Evolutionary conservation across 1,140 invertebrate genomes (phyloP), one percentile per base, ranked within the genome.

Genomic region (Liolophura sinensis): DNA sequence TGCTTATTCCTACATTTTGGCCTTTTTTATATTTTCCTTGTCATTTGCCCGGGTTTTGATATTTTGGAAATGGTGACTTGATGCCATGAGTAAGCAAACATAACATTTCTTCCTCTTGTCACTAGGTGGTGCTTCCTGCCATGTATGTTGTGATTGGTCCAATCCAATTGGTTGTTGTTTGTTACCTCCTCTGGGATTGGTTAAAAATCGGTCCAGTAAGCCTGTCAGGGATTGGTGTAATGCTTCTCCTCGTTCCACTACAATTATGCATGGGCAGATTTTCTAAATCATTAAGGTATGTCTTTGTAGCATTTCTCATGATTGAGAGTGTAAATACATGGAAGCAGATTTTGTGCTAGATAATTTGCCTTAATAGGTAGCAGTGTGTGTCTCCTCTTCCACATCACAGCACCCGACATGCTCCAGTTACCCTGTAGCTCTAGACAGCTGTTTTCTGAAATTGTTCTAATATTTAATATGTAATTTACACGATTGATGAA

Each of bases 211-310:
- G 90, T 62, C 84, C 88, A 70, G 88, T 91, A 11, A 89, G 91
- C 15, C 78, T 94, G 4, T 88, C 91, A 55, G 93, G 93, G 1
- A 88, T 94, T 52, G 87, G 85, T 1, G 87, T 91, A 27, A 88
- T 95, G 74, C 76, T 95, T 49, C 72, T 93, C 0, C 91, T 93
- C 65, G 89, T 95, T 65, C 93, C 93, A 0, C 81, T 95, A 58
- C 92, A 80, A 91, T 91, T 89, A 68, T 89, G 87, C 75, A 86
- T 94, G 78, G 92, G 92, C 27, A 90, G 89, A 75, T 86, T 89
- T 60, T 90, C 90, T 0, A 89, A 91, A 0, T 86, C 85, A 57
- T 87, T 90, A 27, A 92, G 73, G 73, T 74, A 61, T 60, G 24
- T 14, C 4, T 59, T 51, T 48, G 1, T 54, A 54, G 3, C 18